phyloP scores from a whole-genome alignment of 2,113 vertebrate genomes.

The Columba janthina region DNA sequence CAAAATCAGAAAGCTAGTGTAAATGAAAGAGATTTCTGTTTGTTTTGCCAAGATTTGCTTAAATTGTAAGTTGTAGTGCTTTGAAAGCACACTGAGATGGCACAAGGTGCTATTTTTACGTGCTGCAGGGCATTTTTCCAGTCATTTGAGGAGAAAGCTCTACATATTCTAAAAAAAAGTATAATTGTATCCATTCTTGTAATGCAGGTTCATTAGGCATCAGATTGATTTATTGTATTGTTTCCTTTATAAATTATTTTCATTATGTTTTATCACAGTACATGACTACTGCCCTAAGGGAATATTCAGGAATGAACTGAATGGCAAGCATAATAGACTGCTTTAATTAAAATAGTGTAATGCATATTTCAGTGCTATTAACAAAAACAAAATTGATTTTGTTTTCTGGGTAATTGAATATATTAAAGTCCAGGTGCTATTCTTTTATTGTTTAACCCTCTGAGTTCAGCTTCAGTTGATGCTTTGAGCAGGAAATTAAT shows the following conservation, averaged over 20 bases:
- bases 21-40: slow-evolving; percentile 18
- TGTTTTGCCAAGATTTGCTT: not conserved
- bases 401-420: slow-evolving; percentile 76
- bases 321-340: slow-evolving; percentile 69
- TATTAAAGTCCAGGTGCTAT: slow-evolving; percentile 58
- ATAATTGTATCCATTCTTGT: slow-evolving; percentile 42
- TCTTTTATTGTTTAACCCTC: slow-evolving; percentile 56
- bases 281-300: slow-evolving; percentile 70
- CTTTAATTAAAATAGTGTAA: slow-evolving; percentile 80
- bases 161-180: not conserved
- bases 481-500: not conserved
- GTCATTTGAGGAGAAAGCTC: slow-evolving; percentile 34
- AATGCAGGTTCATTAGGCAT: slow-evolving; percentile 69
- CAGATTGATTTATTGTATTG: slow-evolving; percentile 74
- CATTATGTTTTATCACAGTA: slow-evolving; percentile 76
- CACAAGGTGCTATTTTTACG: slow-evolving; percentile 9
- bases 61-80: not conserved
- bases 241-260: slow-evolving; percentile 76
- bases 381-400: slow-evolving; percentile 77
- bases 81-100: slow-evolving; percentile 7
- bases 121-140: slow-evolving; percentile 42
- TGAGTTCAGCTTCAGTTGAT: not conserved
- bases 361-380: slow-evolving; percentile 75
- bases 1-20: not conserved
- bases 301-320: slow-evolving; percentile 70